Percentiles rank a stretch among this genome's conserved stretches.
Evolutionary conservation across 2,113 vertebrate species (phyloP).

Genomic region (Emydura subglobosa): DNA sequence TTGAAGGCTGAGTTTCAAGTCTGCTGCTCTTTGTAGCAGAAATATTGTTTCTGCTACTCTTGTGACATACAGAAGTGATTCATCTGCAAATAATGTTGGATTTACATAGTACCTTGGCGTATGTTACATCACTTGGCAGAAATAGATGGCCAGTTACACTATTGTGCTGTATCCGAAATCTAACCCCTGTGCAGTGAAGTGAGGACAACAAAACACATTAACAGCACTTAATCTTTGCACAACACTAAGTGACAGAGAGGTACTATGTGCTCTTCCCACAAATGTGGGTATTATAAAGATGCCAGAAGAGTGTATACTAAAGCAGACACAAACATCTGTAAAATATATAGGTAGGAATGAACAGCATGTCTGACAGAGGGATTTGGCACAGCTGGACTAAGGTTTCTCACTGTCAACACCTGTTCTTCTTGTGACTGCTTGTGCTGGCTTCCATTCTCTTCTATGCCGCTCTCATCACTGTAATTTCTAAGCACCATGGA

Average conservation of each 20-base stretch:
- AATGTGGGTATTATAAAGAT: neutral
- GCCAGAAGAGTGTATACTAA: neutral
- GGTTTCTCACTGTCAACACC: neutral
- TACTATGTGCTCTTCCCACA: neutral
- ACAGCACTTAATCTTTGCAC: neutral
- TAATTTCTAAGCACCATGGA: neutral
- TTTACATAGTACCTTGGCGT: neutral
- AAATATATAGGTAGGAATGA: neutral
- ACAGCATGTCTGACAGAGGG: neutral
- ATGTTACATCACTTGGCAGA: neutral
- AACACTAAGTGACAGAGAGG: neutral
- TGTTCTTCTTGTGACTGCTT: neutral
- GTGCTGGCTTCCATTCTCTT: neutral
- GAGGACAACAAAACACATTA: neutral
- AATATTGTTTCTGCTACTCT: conserved; percentile 66
- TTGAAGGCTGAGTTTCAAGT: conserved; percentile 64
- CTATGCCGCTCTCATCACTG: neutral
- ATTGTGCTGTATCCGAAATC: neutral
- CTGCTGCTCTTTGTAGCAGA: conserved; percentile 68
- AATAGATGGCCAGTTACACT: neutral
- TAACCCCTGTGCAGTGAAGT: neutral
- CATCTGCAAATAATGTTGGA: conserved; percentile 64
- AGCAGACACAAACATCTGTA: neutral
- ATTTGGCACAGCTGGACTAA: neutral
- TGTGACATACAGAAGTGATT: conserved; percentile 71